Conservation (phyloP, 1,140 invertebrate species). For the Lasaia peninsularis region DNA sequence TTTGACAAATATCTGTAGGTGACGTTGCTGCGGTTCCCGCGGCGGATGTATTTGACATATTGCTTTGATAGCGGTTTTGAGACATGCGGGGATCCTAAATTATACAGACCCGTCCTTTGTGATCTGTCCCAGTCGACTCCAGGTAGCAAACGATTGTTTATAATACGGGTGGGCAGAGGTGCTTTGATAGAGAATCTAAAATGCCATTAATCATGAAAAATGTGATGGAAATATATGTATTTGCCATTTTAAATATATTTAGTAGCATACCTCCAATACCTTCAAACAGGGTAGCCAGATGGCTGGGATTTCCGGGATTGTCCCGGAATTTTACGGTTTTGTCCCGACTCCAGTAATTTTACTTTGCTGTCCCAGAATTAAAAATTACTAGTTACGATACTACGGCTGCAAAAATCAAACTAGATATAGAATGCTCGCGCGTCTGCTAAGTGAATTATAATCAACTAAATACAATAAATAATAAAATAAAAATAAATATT, state of each 20-base stretch:
- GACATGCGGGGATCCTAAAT: constrained; percentile 60
- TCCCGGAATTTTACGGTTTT: too few relatives aligned
- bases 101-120: constrained; percentile 32
- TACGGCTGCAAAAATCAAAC: too few relatives aligned
- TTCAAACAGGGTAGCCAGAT: too few relatives aligned
- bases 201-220: background rate
- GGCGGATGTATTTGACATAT: constrained; percentile 70
- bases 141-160: constrained; percentile 9
- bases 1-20: constrained; percentile 75
- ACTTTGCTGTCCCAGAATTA: too few relatives aligned
- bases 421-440: too few relatives aligned
- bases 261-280: too few relatives aligned
- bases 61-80: constrained; percentile 63
- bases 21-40: constrained; percentile 56
- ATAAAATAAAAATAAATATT: too few relatives aligned
- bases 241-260: background rate
- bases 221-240: background rate
- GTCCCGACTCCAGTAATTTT: too few relatives aligned
- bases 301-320: too few relatives aligned
- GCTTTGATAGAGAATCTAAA: constrained; percentile 2
- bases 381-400: too few relatives aligned
- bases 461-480: too few relatives aligned
- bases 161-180: constrained; percentile 3
- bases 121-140: background rate
- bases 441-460: too few relatives aligned